Evolutionary conservation across 2,797 vertebrate species (phyloP), one percentile per base, ranked within the genome.

Genomic region (Falco rusticolus): DNA sequence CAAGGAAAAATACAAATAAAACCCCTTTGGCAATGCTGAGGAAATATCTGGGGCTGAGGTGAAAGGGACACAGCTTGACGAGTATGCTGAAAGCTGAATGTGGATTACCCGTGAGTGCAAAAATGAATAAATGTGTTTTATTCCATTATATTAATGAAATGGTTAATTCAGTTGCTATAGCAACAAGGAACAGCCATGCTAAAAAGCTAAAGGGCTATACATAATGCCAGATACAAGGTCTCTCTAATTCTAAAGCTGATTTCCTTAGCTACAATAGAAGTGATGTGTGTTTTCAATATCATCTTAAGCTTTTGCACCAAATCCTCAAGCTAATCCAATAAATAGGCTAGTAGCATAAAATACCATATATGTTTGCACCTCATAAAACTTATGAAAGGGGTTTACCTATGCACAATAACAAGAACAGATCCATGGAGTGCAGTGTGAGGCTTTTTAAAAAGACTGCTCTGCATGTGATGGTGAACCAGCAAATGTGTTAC

Each of bases 131-230:
- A 95, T 91, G 85, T 79, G 84, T 64, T 97, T 97, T 97, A 95
- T 97, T 94, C 95, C 79, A 96, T 94, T 97, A 97, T 97, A 97
- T 97, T 98, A 98, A 98, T 98, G 97, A 98, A 98, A 98, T 96
- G 97, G 98, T 98, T 98, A 98, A 98, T 98, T 98, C 95, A n/a
- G 99, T 99, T 98, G 97, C 98, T 98, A 98, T 98, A 98, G 98
- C 97, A 98, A 99, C 98, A 97, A 97, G 97, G 98, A 98, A 96
- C 97, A 97, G 98, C 97, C 95, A 97, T 98, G 97, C 97, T 98
- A 97, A 98, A 98, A 97, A 97, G 97, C 98, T 97, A 98, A 98
- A 98, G 98, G 98, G 98, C 98, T 98, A 97, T 93, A 97, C 96
- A 96, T 98, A 98, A 98, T 98, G 98, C 98, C 98, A 98, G 97